A percentile compares a stretch with the other conserved stretches of the same genome.
Conservation (phyloP, 2,797 vertebrate species). For the Molossus alvarezi region DNA sequence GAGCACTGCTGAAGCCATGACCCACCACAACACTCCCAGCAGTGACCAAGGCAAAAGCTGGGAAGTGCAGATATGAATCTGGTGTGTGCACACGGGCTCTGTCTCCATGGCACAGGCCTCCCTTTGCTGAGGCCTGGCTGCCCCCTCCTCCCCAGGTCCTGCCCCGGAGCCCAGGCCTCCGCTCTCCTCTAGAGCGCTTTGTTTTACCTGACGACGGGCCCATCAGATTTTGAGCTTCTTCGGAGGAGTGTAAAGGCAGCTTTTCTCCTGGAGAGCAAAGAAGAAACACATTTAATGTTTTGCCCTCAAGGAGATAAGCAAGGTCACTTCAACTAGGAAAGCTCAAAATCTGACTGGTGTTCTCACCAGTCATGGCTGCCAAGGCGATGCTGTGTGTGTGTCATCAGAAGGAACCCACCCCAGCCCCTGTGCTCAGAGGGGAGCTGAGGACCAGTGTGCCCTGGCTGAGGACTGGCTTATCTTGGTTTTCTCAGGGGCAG, state of each 20-base stretch:
- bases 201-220: slow-evolving; percentile 93
- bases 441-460: neutral
- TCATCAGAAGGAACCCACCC: neutral
- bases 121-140: neutral
- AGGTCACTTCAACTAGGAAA: slow-evolving; percentile 92
- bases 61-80: neutral
- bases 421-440: neutral
- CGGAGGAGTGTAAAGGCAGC: slow-evolving; percentile 94
- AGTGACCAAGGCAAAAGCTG: neutral
- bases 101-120: neutral
- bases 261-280: slow-evolving; percentile 95
- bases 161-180: neutral
- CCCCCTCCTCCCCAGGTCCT: neutral
- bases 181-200: neutral
- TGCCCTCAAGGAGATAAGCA: slow-evolving; percentile 93
- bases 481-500: neutral
- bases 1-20: neutral
- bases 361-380: neutral
- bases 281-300: slow-evolving; percentile 93
- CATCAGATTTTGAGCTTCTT: slow-evolving; percentile 95
- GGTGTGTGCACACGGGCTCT: neutral
- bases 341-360: slow-evolving; percentile 92
- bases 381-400: neutral
- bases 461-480: neutral
- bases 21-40: neutral